phyloP scores from a whole-genome alignment of 2,797 vertebrate species.

The Momotus momota region DNA sequence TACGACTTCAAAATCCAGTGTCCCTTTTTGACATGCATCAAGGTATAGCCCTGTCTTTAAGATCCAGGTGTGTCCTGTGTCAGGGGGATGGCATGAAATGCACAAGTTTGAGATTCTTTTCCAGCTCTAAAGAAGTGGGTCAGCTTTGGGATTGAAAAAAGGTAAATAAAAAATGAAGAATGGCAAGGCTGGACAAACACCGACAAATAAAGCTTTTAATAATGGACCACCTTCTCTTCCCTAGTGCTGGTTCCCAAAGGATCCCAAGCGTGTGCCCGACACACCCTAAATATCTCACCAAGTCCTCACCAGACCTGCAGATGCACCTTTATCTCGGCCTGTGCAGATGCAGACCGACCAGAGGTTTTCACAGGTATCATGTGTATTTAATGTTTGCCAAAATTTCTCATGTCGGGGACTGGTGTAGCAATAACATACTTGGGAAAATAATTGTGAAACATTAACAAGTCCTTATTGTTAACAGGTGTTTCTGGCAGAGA shows the following conservation, averaged over 20 bases:
- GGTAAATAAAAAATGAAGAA: not conserved
- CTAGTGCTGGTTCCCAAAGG: not conserved
- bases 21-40: not conserved
- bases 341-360: not conserved
- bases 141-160: not conserved
- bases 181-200: not conserved
- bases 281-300: too few relatives aligned
- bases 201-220: not conserved
- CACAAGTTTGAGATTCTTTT: not conserved
- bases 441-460: conserved; percentile 64
- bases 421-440: conserved; percentile 51
- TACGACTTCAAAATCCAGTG: not conserved
- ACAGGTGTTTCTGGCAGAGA: conserved; percentile 65
- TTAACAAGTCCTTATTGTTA: conserved; percentile 70
- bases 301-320: not conserved
- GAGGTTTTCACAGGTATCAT: not conserved
- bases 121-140: not conserved
- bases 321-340: not conserved
- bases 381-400: not conserved
- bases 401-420: not conserved
- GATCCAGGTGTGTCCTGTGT: not conserved
- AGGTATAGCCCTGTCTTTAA: not conserved
- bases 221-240: not conserved
- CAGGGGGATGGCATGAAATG: not conserved
- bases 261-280: not conserved